phyloP scores from a whole-genome alignment of 2,888 invertebrate species.

The Thalpophila matura region DNA sequence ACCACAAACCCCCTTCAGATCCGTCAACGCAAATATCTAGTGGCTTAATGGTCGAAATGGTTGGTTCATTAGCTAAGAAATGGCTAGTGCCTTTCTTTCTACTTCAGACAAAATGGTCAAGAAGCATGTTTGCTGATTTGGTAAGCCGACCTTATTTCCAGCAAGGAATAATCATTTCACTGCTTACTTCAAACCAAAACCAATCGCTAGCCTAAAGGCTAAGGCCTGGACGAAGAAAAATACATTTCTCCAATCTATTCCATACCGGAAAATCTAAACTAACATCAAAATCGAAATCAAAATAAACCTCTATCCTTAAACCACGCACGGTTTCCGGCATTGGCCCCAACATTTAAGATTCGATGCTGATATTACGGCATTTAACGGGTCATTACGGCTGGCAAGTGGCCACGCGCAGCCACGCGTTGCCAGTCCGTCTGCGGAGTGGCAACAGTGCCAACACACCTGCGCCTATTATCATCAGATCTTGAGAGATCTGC shows the following conservation, averaged over 20 bases:
- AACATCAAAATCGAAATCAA: background rate
- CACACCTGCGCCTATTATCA: constrained; percentile 52
- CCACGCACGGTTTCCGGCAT: constrained; percentile 2
- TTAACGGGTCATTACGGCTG: constrained; percentile 49
- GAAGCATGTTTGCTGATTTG: too few relatives aligned
- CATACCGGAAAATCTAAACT: background rate
- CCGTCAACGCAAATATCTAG: too few relatives aligned
- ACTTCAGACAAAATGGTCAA: too few relatives aligned
- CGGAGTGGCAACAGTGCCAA: constrained; percentile 45
- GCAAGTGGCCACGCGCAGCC: constrained; percentile 43
- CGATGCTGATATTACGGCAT: constrained; percentile 33
- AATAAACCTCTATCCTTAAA: background rate
- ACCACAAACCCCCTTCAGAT: too few relatives aligned
- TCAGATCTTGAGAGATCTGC: constrained; percentile 15
- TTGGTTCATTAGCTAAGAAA: too few relatives aligned
- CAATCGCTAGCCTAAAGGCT: too few relatives aligned
- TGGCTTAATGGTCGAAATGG: too few relatives aligned
- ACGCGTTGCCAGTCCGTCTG: constrained; percentile 35
- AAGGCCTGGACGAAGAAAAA: too few relatives aligned
- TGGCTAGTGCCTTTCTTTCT: too few relatives aligned
- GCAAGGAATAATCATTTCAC: too few relatives aligned
- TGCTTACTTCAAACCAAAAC: too few relatives aligned
- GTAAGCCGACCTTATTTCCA: too few relatives aligned
- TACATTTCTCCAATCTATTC: background rate
- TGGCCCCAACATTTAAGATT: constrained; percentile 25